phyloP scores from a whole-genome alignment of 2,113 vertebrate genomes.

The Campylomormyrus tamandua region DNA sequence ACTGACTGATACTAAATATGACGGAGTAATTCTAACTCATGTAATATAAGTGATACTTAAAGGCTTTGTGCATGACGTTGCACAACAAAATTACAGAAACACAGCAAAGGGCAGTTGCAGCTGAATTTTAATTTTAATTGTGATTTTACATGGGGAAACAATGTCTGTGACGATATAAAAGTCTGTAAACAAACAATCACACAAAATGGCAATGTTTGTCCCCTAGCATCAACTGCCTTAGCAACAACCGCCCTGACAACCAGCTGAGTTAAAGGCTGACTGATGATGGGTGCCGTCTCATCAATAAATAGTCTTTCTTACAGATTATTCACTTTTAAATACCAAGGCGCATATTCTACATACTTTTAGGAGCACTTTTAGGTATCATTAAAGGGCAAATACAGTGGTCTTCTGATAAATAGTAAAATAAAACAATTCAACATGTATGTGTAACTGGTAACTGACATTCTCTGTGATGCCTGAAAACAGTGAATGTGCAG shows the following conservation, averaged over 20 bases:
- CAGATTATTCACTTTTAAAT: slow-evolving; percentile 19
- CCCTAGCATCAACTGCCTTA: slow-evolving; percentile 35
- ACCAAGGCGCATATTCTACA: slow-evolving; percentile 22
- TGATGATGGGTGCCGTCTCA: neutral
- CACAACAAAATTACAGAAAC: neutral
- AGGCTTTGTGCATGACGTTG: neutral
- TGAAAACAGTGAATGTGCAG: neutral
- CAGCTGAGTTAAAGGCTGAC: slow-evolving; percentile 29
- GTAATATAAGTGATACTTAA: neutral
- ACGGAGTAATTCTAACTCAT: neutral
- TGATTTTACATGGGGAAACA: slow-evolving; percentile 60
- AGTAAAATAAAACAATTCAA: neutral
- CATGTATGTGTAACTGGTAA: neutral
- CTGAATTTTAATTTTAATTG: slow-evolving; percentile 64
- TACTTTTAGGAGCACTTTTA: neutral
- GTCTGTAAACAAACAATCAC: slow-evolving; percentile 60
- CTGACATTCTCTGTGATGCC: neutral
- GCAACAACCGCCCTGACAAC: slow-evolving; percentile 41
- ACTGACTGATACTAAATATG: neutral
- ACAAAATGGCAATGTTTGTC: slow-evolving; percentile 55
- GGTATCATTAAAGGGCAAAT: slow-evolving; percentile 1
- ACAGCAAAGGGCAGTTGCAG: slow-evolving; percentile 21
- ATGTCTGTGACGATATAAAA: slow-evolving; percentile 69
- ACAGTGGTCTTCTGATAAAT: neutral
- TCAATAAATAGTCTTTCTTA: slow-evolving; percentile 15